phyloP scores from a whole-genome alignment of 2,113 vertebrate genomes.

The Orycteropus afer region DNA sequence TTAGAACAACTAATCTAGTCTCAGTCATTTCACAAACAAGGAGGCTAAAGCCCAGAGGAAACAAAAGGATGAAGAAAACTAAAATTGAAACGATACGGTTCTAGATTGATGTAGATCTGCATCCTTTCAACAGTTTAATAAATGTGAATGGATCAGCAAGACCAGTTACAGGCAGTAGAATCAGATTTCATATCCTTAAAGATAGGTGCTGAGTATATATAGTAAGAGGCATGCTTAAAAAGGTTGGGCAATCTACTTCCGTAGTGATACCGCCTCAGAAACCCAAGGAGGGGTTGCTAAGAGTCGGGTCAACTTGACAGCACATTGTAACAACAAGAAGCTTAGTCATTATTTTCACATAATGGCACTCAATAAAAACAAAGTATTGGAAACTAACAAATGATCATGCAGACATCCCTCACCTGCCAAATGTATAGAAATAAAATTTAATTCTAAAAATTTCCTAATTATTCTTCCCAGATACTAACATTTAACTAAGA shows the following conservation, averaged over 20 bases:
- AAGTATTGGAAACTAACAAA: constrained; percentile 24
- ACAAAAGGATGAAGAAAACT: not conserved
- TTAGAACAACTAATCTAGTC: not conserved
- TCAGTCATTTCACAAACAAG: constrained; percentile 44
- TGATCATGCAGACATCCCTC: not conserved
- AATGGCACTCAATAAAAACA: constrained; percentile 14
- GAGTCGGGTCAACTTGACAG: too few species aligned
- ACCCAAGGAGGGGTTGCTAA: too few species aligned
- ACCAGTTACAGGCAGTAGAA: not conserved
- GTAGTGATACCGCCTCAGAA: too few species aligned
- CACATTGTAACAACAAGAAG: too few species aligned
- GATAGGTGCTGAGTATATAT: not conserved
- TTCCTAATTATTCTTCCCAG: constrained; percentile 50
- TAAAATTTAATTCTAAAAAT: constrained; percentile 7
- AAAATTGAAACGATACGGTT: constrained; percentile 29
- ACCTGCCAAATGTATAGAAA: constrained; percentile 30
- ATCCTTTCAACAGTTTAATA: constrained; percentile 42
- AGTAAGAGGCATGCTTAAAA: not conserved
- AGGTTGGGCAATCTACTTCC: too few species aligned
- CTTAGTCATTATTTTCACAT: constrained; percentile 51
- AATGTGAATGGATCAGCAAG: constrained; percentile 18
- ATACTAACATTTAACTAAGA: constrained; percentile 29
- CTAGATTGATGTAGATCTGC: constrained; percentile 1
- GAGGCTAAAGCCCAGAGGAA: constrained; percentile 9
- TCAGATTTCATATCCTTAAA: constrained; percentile 23